Base-by-base conservation (phyloP, 2,888 invertebrate genomes). In the Callyntrura guangdongensis region DNA sequence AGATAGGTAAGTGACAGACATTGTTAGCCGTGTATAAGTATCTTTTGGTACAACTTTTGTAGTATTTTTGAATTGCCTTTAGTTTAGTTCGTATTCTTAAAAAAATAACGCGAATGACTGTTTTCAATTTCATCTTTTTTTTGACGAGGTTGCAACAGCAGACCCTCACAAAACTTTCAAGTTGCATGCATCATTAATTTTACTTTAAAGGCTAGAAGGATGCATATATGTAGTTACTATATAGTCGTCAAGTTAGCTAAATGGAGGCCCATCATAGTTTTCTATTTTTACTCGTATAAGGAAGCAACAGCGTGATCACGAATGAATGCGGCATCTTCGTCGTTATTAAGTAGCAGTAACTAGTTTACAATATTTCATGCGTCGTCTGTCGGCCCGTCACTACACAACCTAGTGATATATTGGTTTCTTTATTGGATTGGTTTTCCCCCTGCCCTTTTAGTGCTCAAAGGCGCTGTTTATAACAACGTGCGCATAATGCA, bases 141-240 rank as follows among this genome's bases (percentile, higher is more conserved):
- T 17, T n/a, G 36, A 45, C 45, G 9, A 69, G 45, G 53, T 53
- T 53, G 36, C 36, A 36, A 11, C 64, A 27, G 61, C 25, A 64
- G 36, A 36, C 36, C 36, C 25, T 25, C 17, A 74, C 47, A 22
- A 49, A 53, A 53, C 53, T 77, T 77, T 77, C 53, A 77, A 77
- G 53, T 56, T 77, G 77, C 49, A 77, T 77, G 77, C 77, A 77
- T 77, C 77, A 77, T 77, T 77, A 77, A 77, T 77, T 77, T 77
- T 49, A 14, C 49, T 77, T 22, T 22, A 49, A 47, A 74, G 74
- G 11, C 45, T 74, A 12, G 17, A 9, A 49, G 20, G 47, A 49
- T 74, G 47, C 5, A n/a, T n/a, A n/a, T 74, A 22, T 5, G 36
- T 36, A 36, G 36, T 36, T 47, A 12, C 3, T 11, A 22, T 25